Base-by-base conservation (phyloP, 1,140 invertebrate genomes). In the Calosoma granatense region DNA sequence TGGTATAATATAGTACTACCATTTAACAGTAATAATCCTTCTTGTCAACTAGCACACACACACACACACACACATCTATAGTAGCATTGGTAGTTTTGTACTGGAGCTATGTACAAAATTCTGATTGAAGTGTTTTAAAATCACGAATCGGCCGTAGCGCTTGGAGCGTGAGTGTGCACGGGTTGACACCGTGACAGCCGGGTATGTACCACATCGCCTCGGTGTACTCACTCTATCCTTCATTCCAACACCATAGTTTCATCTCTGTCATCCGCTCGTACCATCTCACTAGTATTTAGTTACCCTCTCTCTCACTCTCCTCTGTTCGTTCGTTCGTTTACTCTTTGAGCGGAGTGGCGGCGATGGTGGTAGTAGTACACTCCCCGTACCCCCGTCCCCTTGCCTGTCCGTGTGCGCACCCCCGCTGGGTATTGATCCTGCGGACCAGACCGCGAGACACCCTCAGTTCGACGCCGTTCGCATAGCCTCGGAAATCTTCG, bases 341-440 rank as follows among this genome's bases (percentile, higher is more conserved):
- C n/a, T n/a, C n/a, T n/a, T n/a, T n/a, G n/a, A n/a, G n/a, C n/a
- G n/a, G n/a, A n/a, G n/a, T n/a, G n/a, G n/a, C n/a, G n/a, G n/a
- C n/a, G n/a, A n/a, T n/a, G n/a, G n/a, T n/a, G n/a, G n/a, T n/a
- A n/a, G n/a, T n/a, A 9, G 26, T 36, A n/a, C 26, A 36, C n/a
- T 36, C n/a, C 26, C 26, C 6, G 6, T 36, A 6, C 6, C 26
- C 26, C 26, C 26, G 26, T n/a, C 6, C 26, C 6, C 26, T 9
- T 36, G 6, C 26, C 6, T 36, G 26, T 9, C 17, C 41, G 41
- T 4, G 3, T 47, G 41, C 39, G 39, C 58, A 39, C 51, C 59
- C 20, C 53, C 52, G 21, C 57, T 58, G 55, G 57, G 62, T 63
- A 63, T 63, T 63, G 62, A 63, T 63, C 62, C 59, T 58, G 59